phyloP scores from a whole-genome alignment of 2,113 vertebrate genomes.

The Cygnus buccinator region DNA sequence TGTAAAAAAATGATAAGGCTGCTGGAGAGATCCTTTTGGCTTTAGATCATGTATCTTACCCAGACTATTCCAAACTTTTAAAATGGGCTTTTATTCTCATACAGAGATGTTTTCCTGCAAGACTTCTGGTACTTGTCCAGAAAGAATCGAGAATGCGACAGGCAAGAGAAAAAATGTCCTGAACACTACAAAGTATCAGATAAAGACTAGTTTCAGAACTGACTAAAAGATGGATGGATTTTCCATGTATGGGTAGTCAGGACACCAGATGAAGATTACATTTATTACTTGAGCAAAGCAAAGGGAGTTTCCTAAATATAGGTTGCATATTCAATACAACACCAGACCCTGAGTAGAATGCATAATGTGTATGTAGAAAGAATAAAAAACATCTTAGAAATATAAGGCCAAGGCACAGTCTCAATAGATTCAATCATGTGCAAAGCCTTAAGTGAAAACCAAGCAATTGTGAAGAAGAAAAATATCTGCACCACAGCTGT shows the following conservation, averaged over 20 bases:
- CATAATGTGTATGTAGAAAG: neutral
- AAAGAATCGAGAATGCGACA: neutral
- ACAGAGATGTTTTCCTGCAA: neutral
- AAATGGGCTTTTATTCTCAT: slow-evolving; percentile 23
- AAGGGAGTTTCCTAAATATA: neutral
- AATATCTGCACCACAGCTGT: neutral
- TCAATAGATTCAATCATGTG: neutral
- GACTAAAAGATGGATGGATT: neutral
- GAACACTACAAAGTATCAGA: neutral
- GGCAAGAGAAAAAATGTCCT: neutral
- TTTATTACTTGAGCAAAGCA: neutral
- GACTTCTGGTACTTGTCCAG: neutral
- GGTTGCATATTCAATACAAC: neutral
- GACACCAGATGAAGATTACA: neutral
- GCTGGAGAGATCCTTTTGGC: neutral
- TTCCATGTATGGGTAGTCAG: neutral
- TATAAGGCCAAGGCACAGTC: neutral
- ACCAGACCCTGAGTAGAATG: neutral
- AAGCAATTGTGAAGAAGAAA: slow-evolving; percentile 8
- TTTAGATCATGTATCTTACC: neutral
- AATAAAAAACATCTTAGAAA: neutral
- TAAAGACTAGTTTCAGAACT: neutral
- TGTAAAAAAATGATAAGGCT: neutral
- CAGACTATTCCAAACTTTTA: neutral
- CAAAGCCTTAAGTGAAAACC: slow-evolving; percentile 8